Conservation (phyloP, 2,888 invertebrate species). For the Monochamus alternatus region DNA sequence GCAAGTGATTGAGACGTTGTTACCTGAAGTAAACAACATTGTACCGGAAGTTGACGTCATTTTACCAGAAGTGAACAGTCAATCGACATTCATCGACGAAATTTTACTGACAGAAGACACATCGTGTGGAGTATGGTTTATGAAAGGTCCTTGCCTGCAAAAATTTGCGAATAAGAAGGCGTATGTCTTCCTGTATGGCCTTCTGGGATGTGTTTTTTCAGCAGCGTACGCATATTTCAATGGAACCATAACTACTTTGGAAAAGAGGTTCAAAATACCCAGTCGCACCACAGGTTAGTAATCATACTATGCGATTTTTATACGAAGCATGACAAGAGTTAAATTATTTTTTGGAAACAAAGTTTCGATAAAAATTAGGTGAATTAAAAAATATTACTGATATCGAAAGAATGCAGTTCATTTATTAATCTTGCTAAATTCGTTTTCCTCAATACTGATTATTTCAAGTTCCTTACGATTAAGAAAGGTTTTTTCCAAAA, state of each 20-base stretch:
- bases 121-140: constrained; percentile 77
- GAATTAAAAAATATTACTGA: too few species aligned
- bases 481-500: too few species aligned
- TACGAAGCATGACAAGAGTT: too few species aligned
- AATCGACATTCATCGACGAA: constrained; percentile 36
- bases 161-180: constrained; percentile 76
- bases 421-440: too few species aligned
- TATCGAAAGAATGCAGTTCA: too few species aligned
- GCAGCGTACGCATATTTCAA: constrained; percentile 82
- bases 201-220: constrained; percentile 79
- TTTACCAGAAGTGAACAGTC: constrained; percentile 34
- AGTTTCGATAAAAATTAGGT: too few species aligned
- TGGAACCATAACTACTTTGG: constrained; percentile 83
- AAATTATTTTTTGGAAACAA: too few species aligned
- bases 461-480: too few species aligned
- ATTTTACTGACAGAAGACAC: constrained; percentile 75
- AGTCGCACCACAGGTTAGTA: constrained; percentile 78
- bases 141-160: constrained; percentile 75
- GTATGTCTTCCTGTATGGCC: constrained; percentile 78
- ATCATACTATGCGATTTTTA: not conserved
- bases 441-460: too few species aligned
- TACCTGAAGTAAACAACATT: constrained; percentile 2
- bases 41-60: constrained; percentile 35
- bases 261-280: constrained; percentile 83
- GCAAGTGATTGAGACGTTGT: constrained; percentile 5